These are phyloP conservation scores for Atherinosoma microstoma DNA, from an alignment of 2,797 vertebrate species.

Conservation along the genomic window DNA sequence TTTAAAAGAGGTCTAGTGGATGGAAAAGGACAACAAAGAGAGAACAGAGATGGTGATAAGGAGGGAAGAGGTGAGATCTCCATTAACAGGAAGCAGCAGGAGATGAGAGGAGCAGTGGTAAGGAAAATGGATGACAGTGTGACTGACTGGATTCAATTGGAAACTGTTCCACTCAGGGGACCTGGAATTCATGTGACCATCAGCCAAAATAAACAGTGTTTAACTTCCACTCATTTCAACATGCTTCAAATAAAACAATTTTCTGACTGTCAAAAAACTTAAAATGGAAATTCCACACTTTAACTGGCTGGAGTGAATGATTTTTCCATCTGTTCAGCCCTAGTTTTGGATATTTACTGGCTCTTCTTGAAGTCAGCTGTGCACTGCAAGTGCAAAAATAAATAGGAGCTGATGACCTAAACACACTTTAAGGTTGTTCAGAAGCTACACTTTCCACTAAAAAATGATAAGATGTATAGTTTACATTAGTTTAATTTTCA, in stretches of 20 bases:
- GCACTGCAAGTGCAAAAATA: background rate
- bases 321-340: constrained; percentile 32
- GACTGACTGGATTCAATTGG: constrained; percentile 66
- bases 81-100: constrained; percentile 70
- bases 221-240: constrained; percentile 49
- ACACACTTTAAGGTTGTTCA: background rate
- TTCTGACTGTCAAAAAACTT: constrained; percentile 30
- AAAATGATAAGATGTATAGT: background rate
- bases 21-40: constrained; percentile 57
- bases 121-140: constrained; percentile 52
- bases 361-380: constrained; percentile 4
- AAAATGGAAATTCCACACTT: constrained; percentile 43
- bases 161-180: constrained; percentile 50
- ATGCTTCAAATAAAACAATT: constrained; percentile 47
- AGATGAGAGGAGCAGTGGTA: constrained; percentile 32
- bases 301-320: constrained; percentile 14
- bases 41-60: constrained; percentile 23
- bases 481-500: background rate
- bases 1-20: constrained; percentile 52
- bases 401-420: background rate
- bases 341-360: constrained; percentile 10
- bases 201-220: constrained; percentile 31
- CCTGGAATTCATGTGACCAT: constrained; percentile 37
- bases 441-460: background rate
- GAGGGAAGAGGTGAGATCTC: constrained; percentile 64